phyloP scores from a whole-genome alignment of 2,113 vertebrate species.

The Phoenicopterus ruber region DNA sequence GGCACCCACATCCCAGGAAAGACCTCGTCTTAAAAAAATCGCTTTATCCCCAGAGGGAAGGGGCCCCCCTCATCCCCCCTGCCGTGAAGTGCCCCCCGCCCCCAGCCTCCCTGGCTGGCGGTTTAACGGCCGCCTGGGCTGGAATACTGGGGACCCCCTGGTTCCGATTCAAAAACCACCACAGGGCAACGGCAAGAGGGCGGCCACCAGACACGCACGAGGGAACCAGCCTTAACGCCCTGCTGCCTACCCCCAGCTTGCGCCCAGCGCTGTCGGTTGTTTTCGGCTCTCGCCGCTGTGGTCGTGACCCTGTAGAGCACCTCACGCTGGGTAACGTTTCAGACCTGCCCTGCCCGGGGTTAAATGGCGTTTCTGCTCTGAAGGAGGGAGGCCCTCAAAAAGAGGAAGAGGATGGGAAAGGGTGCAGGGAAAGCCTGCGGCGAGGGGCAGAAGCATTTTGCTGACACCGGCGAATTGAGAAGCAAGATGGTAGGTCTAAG shows the following conservation, averaged over 20 bases:
- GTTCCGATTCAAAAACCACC: background rate
- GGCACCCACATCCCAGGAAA: fast-evolving
- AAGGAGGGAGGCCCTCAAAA: background rate
- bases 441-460: background rate
- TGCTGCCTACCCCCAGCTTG: fast-evolving
- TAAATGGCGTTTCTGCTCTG: background rate
- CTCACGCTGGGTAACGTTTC: fast-evolving
- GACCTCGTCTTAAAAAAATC: background rate
- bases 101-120: fast-evolving
- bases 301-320: background rate
- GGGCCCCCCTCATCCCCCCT: fast-evolving
- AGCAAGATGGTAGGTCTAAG: background rate
- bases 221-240: fast-evolving
- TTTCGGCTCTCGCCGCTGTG: fast-evolving
- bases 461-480: fast-evolving
- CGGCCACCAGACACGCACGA: fast-evolving
- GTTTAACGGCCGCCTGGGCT: background rate
- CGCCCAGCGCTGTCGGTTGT: fast-evolving
- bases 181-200: background rate
- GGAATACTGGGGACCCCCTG: background rate
- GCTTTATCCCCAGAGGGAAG: background rate
- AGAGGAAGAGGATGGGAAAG: background rate
- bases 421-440: fast-evolving
- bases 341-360: background rate
- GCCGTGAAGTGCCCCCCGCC: background rate